phyloP scores from a whole-genome alignment of 2,797 vertebrate species.

The Hemibagrus guttatus region DNA sequence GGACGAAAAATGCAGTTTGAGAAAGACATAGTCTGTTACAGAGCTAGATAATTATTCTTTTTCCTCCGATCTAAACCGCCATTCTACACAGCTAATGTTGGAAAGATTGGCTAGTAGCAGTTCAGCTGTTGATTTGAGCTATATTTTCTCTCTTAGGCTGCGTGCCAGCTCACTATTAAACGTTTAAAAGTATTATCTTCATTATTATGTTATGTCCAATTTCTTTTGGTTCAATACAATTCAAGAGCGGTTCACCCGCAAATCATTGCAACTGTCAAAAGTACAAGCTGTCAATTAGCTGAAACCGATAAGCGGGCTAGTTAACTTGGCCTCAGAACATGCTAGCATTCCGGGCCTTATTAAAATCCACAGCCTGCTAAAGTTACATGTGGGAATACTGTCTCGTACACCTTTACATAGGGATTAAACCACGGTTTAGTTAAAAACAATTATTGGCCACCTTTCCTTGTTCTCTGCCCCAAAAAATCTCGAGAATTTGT shows the following conservation, averaged over 20 bases:
- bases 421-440: not conserved
- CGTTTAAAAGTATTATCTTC: not conserved
- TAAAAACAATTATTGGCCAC: not conserved
- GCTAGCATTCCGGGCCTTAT: constrained; percentile 24
- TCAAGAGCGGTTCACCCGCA: not conserved
- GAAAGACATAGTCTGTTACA: not conserved
- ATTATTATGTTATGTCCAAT: not conserved
- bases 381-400: not conserved
- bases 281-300: constrained; percentile 10
- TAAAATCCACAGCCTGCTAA: constrained; percentile 50
- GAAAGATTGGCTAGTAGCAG: not conserved
- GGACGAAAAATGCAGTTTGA: not conserved
- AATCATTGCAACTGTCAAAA: constrained; percentile 19
- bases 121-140: not conserved
- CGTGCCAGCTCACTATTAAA: not conserved
- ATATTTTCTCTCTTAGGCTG: not conserved
- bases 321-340: constrained; percentile 17
- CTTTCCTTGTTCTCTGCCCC: not conserved
- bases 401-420: not conserved
- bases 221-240: not conserved
- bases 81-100: not conserved
- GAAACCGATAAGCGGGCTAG: not conserved
- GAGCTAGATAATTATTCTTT: not conserved
- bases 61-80: not conserved
- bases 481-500: not conserved